A percentile compares a stretch with the other conserved stretches of the same genome.
phyloP scores from a whole-genome alignment of 2,888 invertebrate genomes.

The Drosophila borborema region DNA sequence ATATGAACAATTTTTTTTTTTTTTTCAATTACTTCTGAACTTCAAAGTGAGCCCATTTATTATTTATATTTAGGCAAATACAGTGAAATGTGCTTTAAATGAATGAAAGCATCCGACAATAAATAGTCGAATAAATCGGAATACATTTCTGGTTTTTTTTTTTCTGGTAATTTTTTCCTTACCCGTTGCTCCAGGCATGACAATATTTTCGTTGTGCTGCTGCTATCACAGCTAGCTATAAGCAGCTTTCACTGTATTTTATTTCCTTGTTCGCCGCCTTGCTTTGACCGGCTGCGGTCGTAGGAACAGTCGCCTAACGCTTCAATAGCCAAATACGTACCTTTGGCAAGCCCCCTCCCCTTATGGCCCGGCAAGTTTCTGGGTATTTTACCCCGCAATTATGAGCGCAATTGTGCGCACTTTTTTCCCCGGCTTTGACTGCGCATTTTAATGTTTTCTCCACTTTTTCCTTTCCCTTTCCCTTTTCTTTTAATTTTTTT shows the following conservation, averaged over 20 bases:
- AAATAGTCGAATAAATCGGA: not conserved
- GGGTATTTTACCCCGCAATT: slow-evolving; percentile 63
- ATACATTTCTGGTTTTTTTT: not conserved
- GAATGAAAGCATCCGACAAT: not conserved
- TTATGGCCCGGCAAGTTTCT: slow-evolving; percentile 34
- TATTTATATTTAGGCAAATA: not conserved
- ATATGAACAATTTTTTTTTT: slow-evolving; percentile 15
- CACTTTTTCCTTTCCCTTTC: slow-evolving; percentile 24
- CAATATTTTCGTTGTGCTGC: not conserved
- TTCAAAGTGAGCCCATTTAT: slow-evolving; percentile 11
- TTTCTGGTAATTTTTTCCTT: not conserved
- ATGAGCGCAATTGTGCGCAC: slow-evolving; percentile 70
- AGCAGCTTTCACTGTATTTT: slow-evolving; percentile 10
- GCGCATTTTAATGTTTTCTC: slow-evolving; percentile 56
- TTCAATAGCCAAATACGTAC: slow-evolving; percentile 27
- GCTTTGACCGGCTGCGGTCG: slow-evolving; percentile 2
- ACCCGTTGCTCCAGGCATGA: not conserved
- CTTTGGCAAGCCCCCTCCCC: slow-evolving; percentile 5
- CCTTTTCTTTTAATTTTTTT: slow-evolving; percentile 12
- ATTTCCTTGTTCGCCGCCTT: not conserved
- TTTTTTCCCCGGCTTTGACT: slow-evolving; percentile 38
- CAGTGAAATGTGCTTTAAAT: not conserved
- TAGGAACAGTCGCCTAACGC: slow-evolving; percentile 22
- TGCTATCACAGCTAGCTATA: not conserved
- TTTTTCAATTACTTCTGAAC: slow-evolving; percentile 29